phyloP scores from a whole-genome alignment of 2,888 invertebrate genomes.

The Dastarcus helophoroides region DNA sequence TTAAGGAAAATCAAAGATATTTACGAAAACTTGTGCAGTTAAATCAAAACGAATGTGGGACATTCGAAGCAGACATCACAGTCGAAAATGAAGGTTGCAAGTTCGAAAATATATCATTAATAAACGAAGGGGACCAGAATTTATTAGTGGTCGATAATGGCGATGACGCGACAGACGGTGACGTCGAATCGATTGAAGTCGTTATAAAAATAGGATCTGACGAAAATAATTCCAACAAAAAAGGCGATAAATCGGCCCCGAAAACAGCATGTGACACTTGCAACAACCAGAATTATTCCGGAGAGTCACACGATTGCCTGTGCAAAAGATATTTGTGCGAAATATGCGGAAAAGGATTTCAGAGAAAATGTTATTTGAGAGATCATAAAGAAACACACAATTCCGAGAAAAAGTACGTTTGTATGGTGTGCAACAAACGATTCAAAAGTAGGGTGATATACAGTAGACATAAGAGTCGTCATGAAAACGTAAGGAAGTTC shows the following conservation, averaged over 20 bases:
- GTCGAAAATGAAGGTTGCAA: too few relatives aligned
- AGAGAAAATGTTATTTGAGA: slow-evolving; percentile 16
- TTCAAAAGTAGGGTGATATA: background rate
- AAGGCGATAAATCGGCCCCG: too few relatives aligned
- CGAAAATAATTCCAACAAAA: too few relatives aligned
- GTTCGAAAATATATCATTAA: too few relatives aligned
- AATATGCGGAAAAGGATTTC: slow-evolving; percentile 17
- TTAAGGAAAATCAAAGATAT: slow-evolving; percentile 15
- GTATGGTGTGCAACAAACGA: background rate
- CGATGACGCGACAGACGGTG: too few relatives aligned
- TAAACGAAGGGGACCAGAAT: too few relatives aligned
- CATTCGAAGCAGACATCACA: slow-evolving; percentile 1
- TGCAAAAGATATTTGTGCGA: slow-evolving; percentile 19
- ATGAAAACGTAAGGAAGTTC: background rate
- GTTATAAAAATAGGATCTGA: too few relatives aligned
- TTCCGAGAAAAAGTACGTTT: background rate
- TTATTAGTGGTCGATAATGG: too few relatives aligned
- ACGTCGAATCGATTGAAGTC: too few relatives aligned
- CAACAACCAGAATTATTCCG: too few relatives aligned
- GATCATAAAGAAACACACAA: slow-evolving; percentile 15
- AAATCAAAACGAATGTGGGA: too few relatives aligned
- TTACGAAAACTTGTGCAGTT: slow-evolving; percentile 6
- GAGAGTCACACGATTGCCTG: slow-evolving; percentile 14
- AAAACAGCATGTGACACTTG: too few relatives aligned
- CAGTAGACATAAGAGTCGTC: background rate